Evolutionary conservation across 1,140 invertebrate genomes (phyloP).

Genomic region (Halesus radiatus): DNA sequence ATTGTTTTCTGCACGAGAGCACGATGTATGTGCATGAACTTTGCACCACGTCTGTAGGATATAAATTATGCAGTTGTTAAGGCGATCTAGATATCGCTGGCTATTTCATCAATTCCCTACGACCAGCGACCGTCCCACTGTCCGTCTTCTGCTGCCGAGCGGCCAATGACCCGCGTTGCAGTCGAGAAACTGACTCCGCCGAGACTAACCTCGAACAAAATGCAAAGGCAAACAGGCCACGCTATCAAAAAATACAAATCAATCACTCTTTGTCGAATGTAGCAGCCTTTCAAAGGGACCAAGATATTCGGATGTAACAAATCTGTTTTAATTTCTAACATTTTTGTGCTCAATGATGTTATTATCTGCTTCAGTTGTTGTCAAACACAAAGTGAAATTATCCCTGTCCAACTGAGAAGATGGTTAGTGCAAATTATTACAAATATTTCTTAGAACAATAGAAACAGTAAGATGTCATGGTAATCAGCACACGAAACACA

Average conservation of each 20-base stretch:
- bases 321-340: neutral
- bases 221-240: neutral
- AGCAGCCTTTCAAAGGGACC: neutral
- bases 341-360: neutral
- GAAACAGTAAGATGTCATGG: too few species aligned
- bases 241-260: neutral
- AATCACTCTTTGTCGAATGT: neutral
- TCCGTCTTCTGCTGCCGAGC: neutral
- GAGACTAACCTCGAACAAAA: neutral
- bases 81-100: conserved; percentile 17
- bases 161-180: conserved; percentile 24
- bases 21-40: conserved; percentile 24
- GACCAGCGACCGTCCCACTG: neutral
- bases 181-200: neutral
- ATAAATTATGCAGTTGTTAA: conserved; percentile 28
- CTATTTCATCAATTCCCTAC: conserved; percentile 6
- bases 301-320: neutral
- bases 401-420: neutral
- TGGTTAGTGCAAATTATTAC: too few species aligned
- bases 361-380: neutral
- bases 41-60: conserved; percentile 23
- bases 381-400: neutral
- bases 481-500: too few species aligned
- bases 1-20: neutral
- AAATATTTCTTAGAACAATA: too few species aligned